phyloP scores from a whole-genome alignment of 2,113 vertebrate genomes.

The Australoheros scitulus region DNA sequence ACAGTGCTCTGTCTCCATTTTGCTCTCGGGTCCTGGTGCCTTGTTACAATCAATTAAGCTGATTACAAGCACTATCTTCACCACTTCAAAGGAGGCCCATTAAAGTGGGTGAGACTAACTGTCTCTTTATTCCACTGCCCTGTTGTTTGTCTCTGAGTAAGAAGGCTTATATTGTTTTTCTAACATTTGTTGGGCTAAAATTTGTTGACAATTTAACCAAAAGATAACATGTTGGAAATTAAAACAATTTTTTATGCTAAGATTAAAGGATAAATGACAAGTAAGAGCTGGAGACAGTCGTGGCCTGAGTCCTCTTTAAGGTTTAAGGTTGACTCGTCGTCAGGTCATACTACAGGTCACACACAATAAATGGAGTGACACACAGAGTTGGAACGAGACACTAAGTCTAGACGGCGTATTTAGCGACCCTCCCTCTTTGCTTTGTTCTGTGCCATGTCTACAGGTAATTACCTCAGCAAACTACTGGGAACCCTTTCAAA shows the following conservation, averaged over 20 bases:
- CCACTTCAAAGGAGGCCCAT: conserved; percentile 72
- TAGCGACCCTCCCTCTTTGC: conserved; percentile 77
- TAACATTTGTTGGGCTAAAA: conserved; percentile 26
- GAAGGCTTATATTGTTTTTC: not conserved
- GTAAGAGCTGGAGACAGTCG: conserved; percentile 51
- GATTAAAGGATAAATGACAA: conserved; percentile 52
- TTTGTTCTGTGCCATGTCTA: conserved; percentile 80
- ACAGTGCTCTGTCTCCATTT: conserved; percentile 55
- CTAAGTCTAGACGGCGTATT: conserved; percentile 80
- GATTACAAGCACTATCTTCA: conserved; percentile 79
- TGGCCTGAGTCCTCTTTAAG: conserved; percentile 57
- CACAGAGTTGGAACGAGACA: conserved; percentile 69
- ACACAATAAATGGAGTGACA: conserved; percentile 70
- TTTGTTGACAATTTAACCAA: conserved; percentile 11
- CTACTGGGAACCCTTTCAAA: conserved; percentile 59
- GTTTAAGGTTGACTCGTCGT: conserved; percentile 50
- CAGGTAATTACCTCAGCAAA: conserved; percentile 82
- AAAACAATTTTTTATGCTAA: not conserved
- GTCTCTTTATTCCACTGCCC: conserved; percentile 63
- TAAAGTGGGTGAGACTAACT: conserved; percentile 70
- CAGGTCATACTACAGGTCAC: conserved; percentile 65
- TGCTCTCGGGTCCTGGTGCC: conserved; percentile 64
- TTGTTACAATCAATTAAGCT: conserved; percentile 81
- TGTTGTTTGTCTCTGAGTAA: conserved; percentile 53
- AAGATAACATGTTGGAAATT: not conserved